phyloP scores from a whole-genome alignment of 2,888 invertebrate species.

The Apantesis nais region DNA sequence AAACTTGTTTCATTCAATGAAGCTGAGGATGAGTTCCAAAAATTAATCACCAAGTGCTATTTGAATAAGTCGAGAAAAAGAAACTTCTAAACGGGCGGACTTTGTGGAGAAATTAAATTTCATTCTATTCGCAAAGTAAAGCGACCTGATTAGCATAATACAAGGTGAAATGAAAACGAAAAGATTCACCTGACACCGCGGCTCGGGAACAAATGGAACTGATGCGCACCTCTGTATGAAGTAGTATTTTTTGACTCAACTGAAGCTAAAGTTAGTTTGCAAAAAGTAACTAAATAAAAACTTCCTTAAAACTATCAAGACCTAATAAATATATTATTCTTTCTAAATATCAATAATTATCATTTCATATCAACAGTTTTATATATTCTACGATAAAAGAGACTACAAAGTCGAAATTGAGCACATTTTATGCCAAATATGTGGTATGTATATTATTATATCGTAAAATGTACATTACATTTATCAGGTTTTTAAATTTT shows the following conservation, averaged over 20 bases:
- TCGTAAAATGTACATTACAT: no score
- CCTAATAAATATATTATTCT: neutral
- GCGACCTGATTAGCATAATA: constrained; percentile 74
- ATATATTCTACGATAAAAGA: no score
- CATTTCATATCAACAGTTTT: neutral
- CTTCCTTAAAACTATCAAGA: neutral
- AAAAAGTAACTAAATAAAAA: neutral
- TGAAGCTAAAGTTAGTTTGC: neutral
- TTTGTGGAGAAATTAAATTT: constrained; percentile 75
- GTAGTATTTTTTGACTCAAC: constrained; percentile 10
- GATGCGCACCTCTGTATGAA: constrained; percentile 20
- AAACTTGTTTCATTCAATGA: constrained; percentile 80
- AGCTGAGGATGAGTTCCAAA: constrained; percentile 75
- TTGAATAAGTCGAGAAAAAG: constrained; percentile 74
- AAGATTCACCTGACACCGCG: constrained; percentile 56
- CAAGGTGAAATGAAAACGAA: constrained; percentile 72
- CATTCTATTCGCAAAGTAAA: constrained; percentile 71
- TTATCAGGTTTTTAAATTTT: no score
- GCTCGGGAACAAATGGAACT: constrained; percentile 25
- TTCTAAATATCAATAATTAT: neutral
- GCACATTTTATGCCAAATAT: no score
- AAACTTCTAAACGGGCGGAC: constrained; percentile 69
- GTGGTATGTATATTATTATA: no score
- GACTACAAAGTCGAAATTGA: no score
- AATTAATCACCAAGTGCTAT: constrained; percentile 75